Evolutionary conservation across 2,888 invertebrate genomes (phyloP).

Genomic region (Archips crataeganus): DNA sequence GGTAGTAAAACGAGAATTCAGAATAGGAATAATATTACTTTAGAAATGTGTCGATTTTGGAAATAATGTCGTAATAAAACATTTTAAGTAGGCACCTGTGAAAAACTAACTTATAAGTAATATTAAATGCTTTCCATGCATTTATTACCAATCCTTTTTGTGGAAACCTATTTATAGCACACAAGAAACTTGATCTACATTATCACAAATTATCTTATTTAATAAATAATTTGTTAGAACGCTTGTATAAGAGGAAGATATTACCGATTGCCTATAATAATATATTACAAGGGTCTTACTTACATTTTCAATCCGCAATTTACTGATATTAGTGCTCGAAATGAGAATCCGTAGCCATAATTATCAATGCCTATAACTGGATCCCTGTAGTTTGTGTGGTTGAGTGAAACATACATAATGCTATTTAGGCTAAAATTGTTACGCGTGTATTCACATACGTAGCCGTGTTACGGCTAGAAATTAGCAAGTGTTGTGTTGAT

Average conservation of each 20-base stretch:
- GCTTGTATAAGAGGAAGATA: neutral
- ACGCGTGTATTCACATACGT: conserved; percentile 3
- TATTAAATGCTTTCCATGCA: too few species aligned
- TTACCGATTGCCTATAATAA: neutral
- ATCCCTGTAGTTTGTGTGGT: conserved; percentile 8
- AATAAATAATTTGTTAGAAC: neutral
- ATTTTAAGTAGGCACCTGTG: too few species aligned
- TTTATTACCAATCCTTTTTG: neutral
- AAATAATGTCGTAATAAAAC: too few species aligned
- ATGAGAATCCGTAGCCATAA: neutral
- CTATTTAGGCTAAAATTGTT: conserved; percentile 6
- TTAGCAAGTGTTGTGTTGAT: conserved; percentile 10
- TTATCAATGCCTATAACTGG: neutral
- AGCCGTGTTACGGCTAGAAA: neutral
- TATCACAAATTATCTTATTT: neutral
- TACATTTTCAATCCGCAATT: conserved; percentile 9
- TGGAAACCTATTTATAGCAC: neutral
- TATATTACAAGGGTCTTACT: conserved; percentile 2
- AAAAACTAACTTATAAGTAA: too few species aligned
- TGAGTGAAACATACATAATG: conserved; percentile 6
- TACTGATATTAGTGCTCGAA: conserved; percentile 2
- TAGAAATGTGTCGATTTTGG: too few species aligned
- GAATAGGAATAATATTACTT: too few species aligned
- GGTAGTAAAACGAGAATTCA: too few species aligned
- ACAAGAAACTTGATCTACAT: neutral